phyloP scores from a whole-genome alignment of 2,888 invertebrate species.

The Cephonodes hylas region DNA sequence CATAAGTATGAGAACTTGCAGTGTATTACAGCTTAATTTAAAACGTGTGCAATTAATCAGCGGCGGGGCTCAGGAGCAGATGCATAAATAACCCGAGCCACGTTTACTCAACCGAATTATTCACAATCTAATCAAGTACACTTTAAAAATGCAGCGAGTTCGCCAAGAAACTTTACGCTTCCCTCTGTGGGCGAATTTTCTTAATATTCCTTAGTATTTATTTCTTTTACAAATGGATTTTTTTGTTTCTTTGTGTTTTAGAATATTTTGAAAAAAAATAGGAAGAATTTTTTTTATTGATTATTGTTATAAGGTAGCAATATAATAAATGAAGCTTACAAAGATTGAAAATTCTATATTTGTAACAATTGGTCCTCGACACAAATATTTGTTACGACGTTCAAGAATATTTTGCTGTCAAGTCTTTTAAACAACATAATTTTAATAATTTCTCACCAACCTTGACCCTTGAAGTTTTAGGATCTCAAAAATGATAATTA shows the following conservation, averaged over 20 bases:
- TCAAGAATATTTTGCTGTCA: no score
- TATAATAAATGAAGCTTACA: no score
- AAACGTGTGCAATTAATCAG: background rate
- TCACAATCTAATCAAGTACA: slow-evolving; percentile 13
- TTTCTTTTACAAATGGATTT: background rate
- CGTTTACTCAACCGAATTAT: slow-evolving; percentile 1
- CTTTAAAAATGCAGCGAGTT: background rate
- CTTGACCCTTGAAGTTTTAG: no score
- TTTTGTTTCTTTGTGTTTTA: background rate
- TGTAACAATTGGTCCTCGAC: no score
- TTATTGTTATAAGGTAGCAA: no score
- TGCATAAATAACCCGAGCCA: background rate
- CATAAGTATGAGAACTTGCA: background rate
- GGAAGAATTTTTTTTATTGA: background rate
- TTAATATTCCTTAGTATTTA: background rate
- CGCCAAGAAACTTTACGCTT: background rate
- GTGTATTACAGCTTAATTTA: background rate
- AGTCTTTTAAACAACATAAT: no score
- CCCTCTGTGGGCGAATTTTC: background rate
- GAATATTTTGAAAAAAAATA: no score
- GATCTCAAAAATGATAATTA: no score
- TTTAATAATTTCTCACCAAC: no score
- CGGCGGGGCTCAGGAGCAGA: background rate
- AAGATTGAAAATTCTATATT: no score
- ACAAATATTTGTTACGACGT: no score